phyloP scores from a whole-genome alignment of 2,797 vertebrate species.

The Lateolabrax maculatus region DNA sequence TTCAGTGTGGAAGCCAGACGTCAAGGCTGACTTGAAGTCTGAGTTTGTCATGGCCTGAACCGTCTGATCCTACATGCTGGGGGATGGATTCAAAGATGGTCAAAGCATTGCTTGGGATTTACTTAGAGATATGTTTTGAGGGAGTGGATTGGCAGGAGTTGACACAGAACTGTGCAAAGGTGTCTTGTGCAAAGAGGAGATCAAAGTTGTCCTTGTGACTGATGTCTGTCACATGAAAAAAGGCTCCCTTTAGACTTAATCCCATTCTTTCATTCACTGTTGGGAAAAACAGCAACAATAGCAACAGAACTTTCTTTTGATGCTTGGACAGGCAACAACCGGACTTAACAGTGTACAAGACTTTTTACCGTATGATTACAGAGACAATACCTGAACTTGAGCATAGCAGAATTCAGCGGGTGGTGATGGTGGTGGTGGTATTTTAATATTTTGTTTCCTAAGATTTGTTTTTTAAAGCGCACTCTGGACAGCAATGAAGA shows the following conservation, averaged over 20 bases:
- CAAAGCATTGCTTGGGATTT: slow-evolving; percentile 62
- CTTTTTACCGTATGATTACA: slow-evolving; percentile 51
- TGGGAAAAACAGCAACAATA: slow-evolving; percentile 70
- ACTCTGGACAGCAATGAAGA: slow-evolving; percentile 80
- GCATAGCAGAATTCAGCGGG: slow-evolving; percentile 80
- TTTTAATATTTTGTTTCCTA: slow-evolving; percentile 59
- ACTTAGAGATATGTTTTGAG: slow-evolving; percentile 57
- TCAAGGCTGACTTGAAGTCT: slow-evolving; percentile 96
- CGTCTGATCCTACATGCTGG: not conserved
- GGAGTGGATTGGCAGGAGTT: slow-evolving; percentile 53
- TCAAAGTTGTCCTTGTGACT: slow-evolving; percentile 53
- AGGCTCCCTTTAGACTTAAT: slow-evolving; percentile 67
- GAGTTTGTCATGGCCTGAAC: slow-evolving; percentile 96
- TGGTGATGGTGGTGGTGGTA: slow-evolving; percentile 68
- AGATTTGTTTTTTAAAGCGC: slow-evolving; percentile 56
- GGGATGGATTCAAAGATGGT: slow-evolving; percentile 42
- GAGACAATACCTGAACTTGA: slow-evolving; percentile 74
- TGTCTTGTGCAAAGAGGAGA: slow-evolving; percentile 44
- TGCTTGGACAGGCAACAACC: slow-evolving; percentile 72
- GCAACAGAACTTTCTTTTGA: slow-evolving; percentile 71
- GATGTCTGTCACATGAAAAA: slow-evolving; percentile 36
- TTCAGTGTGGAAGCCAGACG: slow-evolving; percentile 97
- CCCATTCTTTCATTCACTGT: slow-evolving; percentile 69
- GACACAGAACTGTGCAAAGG: slow-evolving; percentile 54
- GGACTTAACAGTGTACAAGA: slow-evolving; percentile 67